Conservation (phyloP, 1,140 invertebrate genomes). For the Drosophila melanogaster region Release_6_plus_ISO1_MT NT_037436.4:17362001-17362500, state of each 20-base stretch:
- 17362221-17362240: conserved; percentile 84
- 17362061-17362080: conserved; percentile 68
- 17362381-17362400: conserved; percentile 8
- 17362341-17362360: conserved; percentile 59
- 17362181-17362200: conserved; percentile 59
- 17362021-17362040: conserved; percentile 80
- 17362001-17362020: conserved; percentile 71
- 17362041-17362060: conserved; percentile 83
- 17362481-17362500: neutral
- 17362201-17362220: conserved; percentile 67
- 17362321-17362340: conserved; percentile 71
- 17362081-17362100: conserved; percentile 20
- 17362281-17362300: conserved; percentile 19
- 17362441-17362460: neutral
- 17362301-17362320: conserved; percentile 38
- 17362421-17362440: neutral
- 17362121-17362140: conserved; percentile 84
- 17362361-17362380: conserved; percentile 45
- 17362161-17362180: conserved; percentile 48
- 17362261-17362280: conserved; percentile 82
- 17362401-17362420: conserved; percentile 1
- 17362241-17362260: conserved; percentile 84
- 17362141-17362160: conserved; percentile 80
- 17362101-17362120: conserved; percentile 55
- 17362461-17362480: neutral